Conservation (phyloP, 2,888 invertebrate species). For the Fragum whitleyi region DNA sequence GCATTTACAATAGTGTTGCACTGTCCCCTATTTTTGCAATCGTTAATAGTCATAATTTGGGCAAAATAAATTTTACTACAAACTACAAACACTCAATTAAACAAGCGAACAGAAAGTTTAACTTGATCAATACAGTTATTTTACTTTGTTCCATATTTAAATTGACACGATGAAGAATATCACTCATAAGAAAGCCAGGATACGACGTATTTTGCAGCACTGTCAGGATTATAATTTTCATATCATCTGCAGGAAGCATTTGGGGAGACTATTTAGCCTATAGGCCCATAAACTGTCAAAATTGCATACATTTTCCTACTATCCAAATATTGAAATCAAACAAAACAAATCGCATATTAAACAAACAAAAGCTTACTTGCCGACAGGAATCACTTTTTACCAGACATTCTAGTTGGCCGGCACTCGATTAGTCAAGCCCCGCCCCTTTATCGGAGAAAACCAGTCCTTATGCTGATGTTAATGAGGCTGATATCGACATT, state of each 20-base stretch:
- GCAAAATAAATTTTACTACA: too few species aligned
- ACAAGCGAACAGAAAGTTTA: too few species aligned
- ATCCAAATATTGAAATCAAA: conserved; percentile 25
- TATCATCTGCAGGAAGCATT: background rate
- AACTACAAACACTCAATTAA: too few species aligned
- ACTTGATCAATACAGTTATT: too few species aligned
- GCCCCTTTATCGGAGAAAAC: background rate
- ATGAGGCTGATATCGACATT: background rate
- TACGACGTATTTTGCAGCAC: too few species aligned
- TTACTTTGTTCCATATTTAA: too few species aligned
- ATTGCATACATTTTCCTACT: background rate
- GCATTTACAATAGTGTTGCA: too few species aligned
- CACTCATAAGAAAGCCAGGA: too few species aligned
- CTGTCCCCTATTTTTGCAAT: too few species aligned
- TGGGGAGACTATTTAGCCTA: background rate
- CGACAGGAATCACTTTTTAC: conserved; percentile 1
- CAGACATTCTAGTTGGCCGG: conserved; percentile 9
- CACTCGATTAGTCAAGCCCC: background rate
- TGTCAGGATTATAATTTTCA: too few species aligned
- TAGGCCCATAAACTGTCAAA: background rate
- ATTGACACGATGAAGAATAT: too few species aligned
- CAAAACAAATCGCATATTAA: conserved; percentile 20
- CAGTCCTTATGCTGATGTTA: background rate
- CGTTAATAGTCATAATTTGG: too few species aligned
- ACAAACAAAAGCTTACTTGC: conserved; percentile 11